Evolutionary conservation across 1,140 invertebrate genomes (phyloP).

Genomic region (Orussus abietinus): DNA sequence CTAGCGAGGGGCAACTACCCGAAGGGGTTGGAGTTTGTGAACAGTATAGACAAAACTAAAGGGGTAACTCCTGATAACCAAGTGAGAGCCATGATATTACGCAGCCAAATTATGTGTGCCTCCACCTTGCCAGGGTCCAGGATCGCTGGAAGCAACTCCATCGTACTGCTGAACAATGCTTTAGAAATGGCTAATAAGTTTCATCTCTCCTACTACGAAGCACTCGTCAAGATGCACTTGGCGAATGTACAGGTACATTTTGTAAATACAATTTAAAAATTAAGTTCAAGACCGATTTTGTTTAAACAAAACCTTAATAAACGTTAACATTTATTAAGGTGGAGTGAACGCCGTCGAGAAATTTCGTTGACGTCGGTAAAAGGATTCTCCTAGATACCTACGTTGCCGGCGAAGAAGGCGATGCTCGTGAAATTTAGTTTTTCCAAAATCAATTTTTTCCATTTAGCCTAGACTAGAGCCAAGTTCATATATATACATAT

Average conservation of each 20-base stretch:
- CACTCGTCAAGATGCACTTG: conserved; percentile 72
- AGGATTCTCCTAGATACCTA: too few relatives aligned
- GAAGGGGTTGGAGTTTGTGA: conserved; percentile 58
- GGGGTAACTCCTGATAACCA: conserved; percentile 57
- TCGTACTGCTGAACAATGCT: conserved; percentile 66
- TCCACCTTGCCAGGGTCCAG: conserved; percentile 52
- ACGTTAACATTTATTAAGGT: too few relatives aligned
- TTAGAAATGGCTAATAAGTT: conserved; percentile 67
- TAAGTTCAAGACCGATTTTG: conserved; percentile 5
- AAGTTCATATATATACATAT: too few relatives aligned
- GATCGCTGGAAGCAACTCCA: conserved; percentile 52
- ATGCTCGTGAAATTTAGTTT: too few relatives aligned
- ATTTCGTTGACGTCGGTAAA: too few relatives aligned
- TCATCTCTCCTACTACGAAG: conserved; percentile 70
- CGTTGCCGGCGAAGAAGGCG: too few relatives aligned
- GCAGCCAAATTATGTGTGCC: conserved; percentile 66
- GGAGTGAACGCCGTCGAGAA: too few relatives aligned
- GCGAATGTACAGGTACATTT: conserved; percentile 63
- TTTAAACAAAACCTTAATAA: conserved; percentile 15
- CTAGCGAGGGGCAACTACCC: conserved; percentile 66
- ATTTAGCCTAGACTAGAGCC: too few relatives aligned
- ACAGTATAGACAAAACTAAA: conserved; percentile 56
- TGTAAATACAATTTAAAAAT: conserved; percentile 7
- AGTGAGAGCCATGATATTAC: conserved; percentile 66
- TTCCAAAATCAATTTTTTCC: too few relatives aligned